Conservation (phyloP, 1,140 invertebrate species). For the Bombus pyrosoma region DNA sequence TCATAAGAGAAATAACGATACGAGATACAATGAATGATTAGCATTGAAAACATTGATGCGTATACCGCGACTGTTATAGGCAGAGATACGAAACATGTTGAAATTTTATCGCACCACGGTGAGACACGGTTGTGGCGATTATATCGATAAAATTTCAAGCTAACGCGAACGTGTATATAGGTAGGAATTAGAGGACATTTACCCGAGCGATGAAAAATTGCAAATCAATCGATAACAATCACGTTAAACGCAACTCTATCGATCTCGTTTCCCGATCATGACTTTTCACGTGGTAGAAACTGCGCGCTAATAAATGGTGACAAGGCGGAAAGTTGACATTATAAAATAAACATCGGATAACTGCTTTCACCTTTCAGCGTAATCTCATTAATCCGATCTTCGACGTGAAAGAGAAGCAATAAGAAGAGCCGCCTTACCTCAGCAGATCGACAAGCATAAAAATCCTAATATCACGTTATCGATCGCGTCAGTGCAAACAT, state of each 20-base stretch:
- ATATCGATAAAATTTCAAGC: too few species aligned
- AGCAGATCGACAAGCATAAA: not conserved
- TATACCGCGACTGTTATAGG: too few species aligned
- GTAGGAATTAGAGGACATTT: too few species aligned
- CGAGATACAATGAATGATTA: too few species aligned
- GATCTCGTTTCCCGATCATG: not conserved
- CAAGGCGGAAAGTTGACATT: not conserved
- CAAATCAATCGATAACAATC: constrained; percentile 3
- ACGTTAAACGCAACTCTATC: not conserved
- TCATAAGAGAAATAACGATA: too few species aligned
- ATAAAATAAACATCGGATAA: constrained; percentile 7
- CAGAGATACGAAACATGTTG: too few species aligned
- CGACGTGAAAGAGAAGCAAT: not conserved
- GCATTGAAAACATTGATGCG: fast-evolving
- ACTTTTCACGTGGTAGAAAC: not conserved
- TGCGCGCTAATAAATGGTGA: not conserved
- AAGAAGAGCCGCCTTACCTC: not conserved
- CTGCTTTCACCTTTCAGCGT: constrained; percentile 7
- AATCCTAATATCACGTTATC: not conserved
- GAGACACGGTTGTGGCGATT: too few species aligned
- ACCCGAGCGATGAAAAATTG: not conserved
- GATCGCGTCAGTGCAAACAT: not conserved
- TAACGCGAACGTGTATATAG: too few species aligned
- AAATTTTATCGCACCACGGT: too few species aligned
- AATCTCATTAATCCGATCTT: constrained; percentile 8